These are phyloP conservation scores for Oligia strigilis DNA, from an alignment of 2,888 invertebrate species.

Conservation along the genomic window DNA sequence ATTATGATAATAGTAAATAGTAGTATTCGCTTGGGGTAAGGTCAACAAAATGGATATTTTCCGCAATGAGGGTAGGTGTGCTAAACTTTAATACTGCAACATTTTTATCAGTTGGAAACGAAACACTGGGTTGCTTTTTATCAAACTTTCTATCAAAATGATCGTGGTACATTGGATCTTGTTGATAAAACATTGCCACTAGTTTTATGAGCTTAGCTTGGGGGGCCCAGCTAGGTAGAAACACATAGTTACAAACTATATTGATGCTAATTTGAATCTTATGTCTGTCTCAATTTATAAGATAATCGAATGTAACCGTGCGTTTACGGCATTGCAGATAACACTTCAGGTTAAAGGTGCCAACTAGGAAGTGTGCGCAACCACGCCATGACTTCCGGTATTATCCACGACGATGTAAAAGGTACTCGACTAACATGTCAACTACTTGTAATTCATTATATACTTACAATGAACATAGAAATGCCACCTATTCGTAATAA, in stretches of 20 bases:
- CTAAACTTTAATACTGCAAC: too few relatives aligned
- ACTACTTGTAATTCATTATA: slow-evolving; percentile 54
- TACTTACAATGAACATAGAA: slow-evolving; percentile 26
- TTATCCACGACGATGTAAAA: slow-evolving; percentile 72
- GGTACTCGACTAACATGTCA: slow-evolving; percentile 58
- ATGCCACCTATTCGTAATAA: slow-evolving; percentile 32
- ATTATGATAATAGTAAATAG: too few relatives aligned
- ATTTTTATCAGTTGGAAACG: too few relatives aligned
- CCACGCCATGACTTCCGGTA: slow-evolving; percentile 71
- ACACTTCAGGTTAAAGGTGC: slow-evolving; percentile 71
- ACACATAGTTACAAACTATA: background rate
- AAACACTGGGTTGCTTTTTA: too few relatives aligned
- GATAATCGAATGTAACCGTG: slow-evolving; percentile 36
- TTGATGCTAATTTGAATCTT: slow-evolving; percentile 4
- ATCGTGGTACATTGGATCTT: too few relatives aligned
- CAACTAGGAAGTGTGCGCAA: slow-evolving; percentile 74
- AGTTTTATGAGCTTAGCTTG: too few relatives aligned
- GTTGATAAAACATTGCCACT: too few relatives aligned
- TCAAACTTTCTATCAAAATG: too few relatives aligned
- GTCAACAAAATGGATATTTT: too few relatives aligned
- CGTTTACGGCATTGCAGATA: slow-evolving; percentile 54
- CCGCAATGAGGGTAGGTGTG: too few relatives aligned
- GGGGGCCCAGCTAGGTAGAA: too few relatives aligned
- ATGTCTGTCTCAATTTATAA: slow-evolving; percentile 36
- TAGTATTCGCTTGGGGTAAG: too few relatives aligned